phyloP scores from a whole-genome alignment of 1,140 invertebrate genomes.

The Ceratosolen fusciceps region DNA sequence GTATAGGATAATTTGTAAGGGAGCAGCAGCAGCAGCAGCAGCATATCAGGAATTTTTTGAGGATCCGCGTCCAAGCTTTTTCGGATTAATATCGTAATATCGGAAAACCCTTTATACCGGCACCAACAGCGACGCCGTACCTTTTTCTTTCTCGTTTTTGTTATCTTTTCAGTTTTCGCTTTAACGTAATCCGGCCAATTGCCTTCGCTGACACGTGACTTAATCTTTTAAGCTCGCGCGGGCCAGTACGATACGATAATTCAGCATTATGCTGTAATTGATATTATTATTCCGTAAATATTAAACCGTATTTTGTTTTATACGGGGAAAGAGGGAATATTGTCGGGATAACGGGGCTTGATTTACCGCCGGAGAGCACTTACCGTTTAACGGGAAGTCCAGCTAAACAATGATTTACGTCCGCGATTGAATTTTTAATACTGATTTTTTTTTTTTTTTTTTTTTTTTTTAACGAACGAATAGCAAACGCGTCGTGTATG shows the following conservation, averaged over 20 bases:
- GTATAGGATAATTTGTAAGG: not conserved
- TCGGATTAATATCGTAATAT: conserved; percentile 9
- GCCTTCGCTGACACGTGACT: not conserved
- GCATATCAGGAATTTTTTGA: not conserved
- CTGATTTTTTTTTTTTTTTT: no score
- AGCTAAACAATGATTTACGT: no score
- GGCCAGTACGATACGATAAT: not conserved
- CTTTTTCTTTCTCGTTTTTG: no score
- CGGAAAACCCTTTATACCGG: conserved; percentile 4
- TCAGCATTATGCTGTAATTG: not conserved
- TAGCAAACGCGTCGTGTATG: no score
- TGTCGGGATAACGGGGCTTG: no score
- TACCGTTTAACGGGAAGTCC: no score
- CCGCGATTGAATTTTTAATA: no score
- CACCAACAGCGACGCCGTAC: no score
- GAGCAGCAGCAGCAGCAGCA: not conserved
- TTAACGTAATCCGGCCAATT: conserved; percentile 9
- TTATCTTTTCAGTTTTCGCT: no score
- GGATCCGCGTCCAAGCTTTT: not conserved
- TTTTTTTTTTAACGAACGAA: no score
- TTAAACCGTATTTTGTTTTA: not conserved
- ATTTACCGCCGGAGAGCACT: no score
- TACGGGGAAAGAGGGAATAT: not conserved
- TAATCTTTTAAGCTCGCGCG: not conserved
- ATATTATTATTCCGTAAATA: not conserved